A percentile compares a stretch with the other conserved stretches of the same genome.
These are phyloP conservation scores for Plebejus anna DNA, from an alignment of 2,888 invertebrate species.

Conservation along the genomic window DNA sequence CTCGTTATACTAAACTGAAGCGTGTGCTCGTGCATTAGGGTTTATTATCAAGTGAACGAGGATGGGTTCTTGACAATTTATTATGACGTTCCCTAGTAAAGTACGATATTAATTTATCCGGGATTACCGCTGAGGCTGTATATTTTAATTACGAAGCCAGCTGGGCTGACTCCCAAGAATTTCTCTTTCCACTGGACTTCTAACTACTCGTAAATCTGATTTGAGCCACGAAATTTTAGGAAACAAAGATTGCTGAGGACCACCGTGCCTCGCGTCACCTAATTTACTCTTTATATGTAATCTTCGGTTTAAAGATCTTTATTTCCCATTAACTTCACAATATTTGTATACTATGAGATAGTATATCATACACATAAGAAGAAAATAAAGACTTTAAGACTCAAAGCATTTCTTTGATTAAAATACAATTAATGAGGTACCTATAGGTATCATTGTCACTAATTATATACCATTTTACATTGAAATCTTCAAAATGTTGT, in stretches of 20 bases:
- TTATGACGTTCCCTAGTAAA: slow-evolving; percentile 74
- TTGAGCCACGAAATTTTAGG: neutral
- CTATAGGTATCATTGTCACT: no score
- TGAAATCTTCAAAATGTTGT: no score
- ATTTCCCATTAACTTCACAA: neutral
- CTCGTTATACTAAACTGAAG: slow-evolving; percentile 53
- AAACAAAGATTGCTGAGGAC: neutral
- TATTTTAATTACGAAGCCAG: slow-evolving; percentile 22
- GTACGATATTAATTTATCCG: slow-evolving; percentile 75
- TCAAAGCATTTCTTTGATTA: no score
- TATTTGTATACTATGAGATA: neutral
- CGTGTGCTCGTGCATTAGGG: slow-evolving; percentile 55
- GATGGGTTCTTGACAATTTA: slow-evolving; percentile 66
- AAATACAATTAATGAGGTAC: no score
- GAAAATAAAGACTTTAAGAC: no score
- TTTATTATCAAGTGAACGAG: slow-evolving; percentile 51
- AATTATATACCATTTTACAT: no score
- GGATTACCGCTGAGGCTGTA: slow-evolving; percentile 40
- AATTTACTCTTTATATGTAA: neutral
- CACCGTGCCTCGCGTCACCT: neutral
- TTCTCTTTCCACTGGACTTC: neutral
- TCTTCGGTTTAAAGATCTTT: no score
- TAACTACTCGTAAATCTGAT: neutral
- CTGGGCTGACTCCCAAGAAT: neutral
- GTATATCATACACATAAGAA: no score